Evolutionary conservation across 2,113 vertebrate genomes (phyloP).

Genomic region (Muscicapa adusta): DNA sequence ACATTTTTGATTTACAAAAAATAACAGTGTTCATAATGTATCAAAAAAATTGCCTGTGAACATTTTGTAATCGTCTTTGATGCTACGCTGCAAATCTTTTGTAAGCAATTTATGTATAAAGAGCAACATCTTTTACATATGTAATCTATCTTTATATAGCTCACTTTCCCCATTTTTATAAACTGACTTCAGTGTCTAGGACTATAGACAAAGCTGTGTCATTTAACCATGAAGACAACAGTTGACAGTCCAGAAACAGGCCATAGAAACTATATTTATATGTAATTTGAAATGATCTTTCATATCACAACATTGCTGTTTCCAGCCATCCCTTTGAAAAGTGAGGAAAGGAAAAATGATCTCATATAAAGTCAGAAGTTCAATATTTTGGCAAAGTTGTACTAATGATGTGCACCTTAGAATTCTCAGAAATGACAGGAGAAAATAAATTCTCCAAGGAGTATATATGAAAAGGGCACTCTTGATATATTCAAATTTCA

Average conservation of each 20-base stretch:
- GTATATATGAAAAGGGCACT: background rate
- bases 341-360: background rate
- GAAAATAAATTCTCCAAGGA: background rate
- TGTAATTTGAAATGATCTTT: background rate
- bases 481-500: background rate
- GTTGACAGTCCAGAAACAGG: background rate
- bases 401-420: background rate
- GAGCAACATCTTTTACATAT: background rate
- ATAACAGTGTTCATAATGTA: background rate
- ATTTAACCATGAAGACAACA: background rate
- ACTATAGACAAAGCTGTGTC: background rate
- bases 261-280: background rate
- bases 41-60: background rate
- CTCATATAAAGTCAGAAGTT: background rate
- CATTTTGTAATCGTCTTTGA: background rate
- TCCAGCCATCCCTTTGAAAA: background rate
- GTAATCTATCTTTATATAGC: background rate
- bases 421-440: background rate
- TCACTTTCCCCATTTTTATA: background rate
- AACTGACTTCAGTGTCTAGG: background rate
- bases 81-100: background rate
- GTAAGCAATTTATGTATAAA: background rate
- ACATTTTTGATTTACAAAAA: constrained; percentile 31
- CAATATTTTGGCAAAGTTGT: background rate
- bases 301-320: background rate